phyloP scores from a whole-genome alignment of 2,113 vertebrate species.

The Pandion haliaetus region DNA sequence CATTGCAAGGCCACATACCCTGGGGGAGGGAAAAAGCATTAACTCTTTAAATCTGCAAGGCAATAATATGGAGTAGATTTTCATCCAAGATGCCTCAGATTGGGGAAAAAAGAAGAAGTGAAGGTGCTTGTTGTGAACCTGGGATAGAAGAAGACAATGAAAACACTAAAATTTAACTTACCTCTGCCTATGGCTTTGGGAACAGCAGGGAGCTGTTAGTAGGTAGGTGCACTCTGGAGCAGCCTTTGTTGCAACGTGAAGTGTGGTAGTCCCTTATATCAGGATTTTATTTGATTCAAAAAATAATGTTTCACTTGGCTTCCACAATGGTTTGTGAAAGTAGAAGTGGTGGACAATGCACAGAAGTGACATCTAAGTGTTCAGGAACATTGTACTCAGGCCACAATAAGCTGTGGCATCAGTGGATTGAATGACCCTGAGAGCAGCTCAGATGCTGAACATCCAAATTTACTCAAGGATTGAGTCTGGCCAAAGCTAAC shows the following conservation, averaged over 20 bases:
- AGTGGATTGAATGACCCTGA: not conserved
- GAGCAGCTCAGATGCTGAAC: not conserved
- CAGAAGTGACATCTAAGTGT: not conserved
- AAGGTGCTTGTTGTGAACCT: not conserved
- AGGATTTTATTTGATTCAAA: not conserved
- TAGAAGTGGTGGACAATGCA: not conserved
- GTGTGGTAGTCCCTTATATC: not conserved
- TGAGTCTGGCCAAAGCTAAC: not conserved
- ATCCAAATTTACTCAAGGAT: not conserved
- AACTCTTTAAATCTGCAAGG: not conserved
- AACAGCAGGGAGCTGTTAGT: not conserved
- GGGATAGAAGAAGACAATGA: not conserved
- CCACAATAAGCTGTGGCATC: not conserved
- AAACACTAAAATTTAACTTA: not conserved
- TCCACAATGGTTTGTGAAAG: not conserved
- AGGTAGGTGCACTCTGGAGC: not conserved
- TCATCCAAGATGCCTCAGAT: not conserved
- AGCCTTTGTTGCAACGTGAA: not conserved
- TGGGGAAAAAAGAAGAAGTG: not conserved
- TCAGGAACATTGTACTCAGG: not conserved
- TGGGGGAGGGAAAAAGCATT: not conserved
- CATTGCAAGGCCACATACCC: not conserved
- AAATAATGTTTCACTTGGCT: not conserved
- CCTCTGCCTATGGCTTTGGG: not conserved
- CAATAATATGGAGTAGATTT: not conserved